Evolutionary conservation across 1,140 invertebrate species (phyloP).

Genomic region (Thaumatotibia leucotreta): DNA sequence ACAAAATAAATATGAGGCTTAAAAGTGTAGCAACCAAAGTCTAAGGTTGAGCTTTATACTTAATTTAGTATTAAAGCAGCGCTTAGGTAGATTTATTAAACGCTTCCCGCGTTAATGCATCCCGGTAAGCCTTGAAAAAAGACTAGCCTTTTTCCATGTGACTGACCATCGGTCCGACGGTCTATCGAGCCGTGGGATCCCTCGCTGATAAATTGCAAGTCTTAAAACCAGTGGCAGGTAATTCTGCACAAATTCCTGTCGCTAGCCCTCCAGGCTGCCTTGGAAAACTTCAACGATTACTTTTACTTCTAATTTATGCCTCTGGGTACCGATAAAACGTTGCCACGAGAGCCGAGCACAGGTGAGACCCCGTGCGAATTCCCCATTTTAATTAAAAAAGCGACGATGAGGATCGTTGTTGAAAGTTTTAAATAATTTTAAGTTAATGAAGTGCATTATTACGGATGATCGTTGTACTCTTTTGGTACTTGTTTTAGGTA

Average conservation of each 20-base stretch:
- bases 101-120: slow-evolving; percentile 23
- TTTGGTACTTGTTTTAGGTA: background rate
- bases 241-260: slow-evolving; percentile 59
- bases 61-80: slow-evolving; percentile 9
- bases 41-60: slow-evolving; percentile 3
- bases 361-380: slow-evolving; percentile 41
- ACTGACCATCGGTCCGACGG: slow-evolving; percentile 32
- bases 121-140: slow-evolving; percentile 37
- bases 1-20: background rate
- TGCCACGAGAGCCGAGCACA: slow-evolving; percentile 40
- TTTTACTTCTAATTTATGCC: slow-evolving; percentile 67
- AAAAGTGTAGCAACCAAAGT: slow-evolving; percentile 3
- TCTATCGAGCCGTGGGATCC: slow-evolving; percentile 39
- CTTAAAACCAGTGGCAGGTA: slow-evolving; percentile 68
- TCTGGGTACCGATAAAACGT: slow-evolving; percentile 50
- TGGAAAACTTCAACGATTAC: slow-evolving; percentile 66
- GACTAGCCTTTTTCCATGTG: slow-evolving; percentile 45
- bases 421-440: slow-evolving; percentile 1
- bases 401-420: background rate
- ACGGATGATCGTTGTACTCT: background rate
- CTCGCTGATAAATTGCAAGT: slow-evolving; percentile 65
- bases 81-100: slow-evolving; percentile 12
- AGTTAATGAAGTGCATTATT: background rate
- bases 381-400: slow-evolving; percentile 27
- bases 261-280: slow-evolving; percentile 39